Conservation (phyloP, 1,140 invertebrate genomes). For the Brachystomella parvula region DNA sequence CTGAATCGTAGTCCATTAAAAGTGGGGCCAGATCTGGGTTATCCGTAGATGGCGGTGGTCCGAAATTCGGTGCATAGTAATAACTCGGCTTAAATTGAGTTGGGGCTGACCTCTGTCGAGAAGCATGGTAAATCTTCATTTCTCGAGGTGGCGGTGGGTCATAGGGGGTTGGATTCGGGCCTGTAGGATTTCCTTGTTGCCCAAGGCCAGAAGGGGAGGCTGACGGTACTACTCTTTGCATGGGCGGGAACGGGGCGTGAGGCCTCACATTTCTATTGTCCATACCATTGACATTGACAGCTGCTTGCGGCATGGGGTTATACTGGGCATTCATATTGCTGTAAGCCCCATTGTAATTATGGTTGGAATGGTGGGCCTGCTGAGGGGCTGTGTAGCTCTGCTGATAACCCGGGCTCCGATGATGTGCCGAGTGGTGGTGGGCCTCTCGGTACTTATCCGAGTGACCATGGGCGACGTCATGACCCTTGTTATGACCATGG, state of each 20-base stretch:
- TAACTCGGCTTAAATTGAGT: slow-evolving; percentile 18
- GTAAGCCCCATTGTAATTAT: slow-evolving; percentile 35
- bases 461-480: slow-evolving; percentile 19
- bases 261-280: neutral
- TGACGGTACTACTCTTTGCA: no score
- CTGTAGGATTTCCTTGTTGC: no score
- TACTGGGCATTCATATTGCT: slow-evolving; percentile 10
- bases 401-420: slow-evolving; percentile 1
- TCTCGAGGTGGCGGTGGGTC: slow-evolving; percentile 17
- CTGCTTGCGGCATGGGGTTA: neutral
- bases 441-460: slow-evolving; percentile 21
- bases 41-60: slow-evolving; percentile 2
- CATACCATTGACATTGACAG: neutral
- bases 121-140: slow-evolving; percentile 34
- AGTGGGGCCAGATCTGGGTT: no score
- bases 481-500: slow-evolving; percentile 29
- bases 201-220: no score
- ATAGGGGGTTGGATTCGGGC: no score
- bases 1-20: neutral
- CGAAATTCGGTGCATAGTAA: slow-evolving; percentile 32
- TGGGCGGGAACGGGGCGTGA: neutral
- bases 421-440: slow-evolving; percentile 16
- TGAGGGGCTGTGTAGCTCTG: neutral
- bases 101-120: slow-evolving; percentile 17
- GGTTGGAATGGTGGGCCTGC: slow-evolving; percentile 27